Evolutionary conservation across 2,113 vertebrate genomes (phyloP).

Genomic region (Perca fluviatilis): DNA sequence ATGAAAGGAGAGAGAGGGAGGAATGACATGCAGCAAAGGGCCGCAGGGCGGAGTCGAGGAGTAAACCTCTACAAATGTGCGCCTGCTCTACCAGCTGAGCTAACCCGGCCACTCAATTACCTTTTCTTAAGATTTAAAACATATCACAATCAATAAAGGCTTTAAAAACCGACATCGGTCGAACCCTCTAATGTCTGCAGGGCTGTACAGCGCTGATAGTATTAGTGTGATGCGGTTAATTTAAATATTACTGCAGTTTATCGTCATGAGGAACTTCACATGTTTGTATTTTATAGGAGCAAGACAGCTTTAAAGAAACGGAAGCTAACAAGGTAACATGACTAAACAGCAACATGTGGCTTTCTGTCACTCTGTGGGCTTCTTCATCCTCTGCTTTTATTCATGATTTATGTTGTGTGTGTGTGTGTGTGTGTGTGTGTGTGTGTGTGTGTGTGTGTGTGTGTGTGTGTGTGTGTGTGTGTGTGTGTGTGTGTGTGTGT

Average conservation of each 20-base stretch:
- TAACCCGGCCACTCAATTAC: not conserved
- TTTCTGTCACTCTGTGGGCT: not conserved
- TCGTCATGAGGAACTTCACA: slow-evolving; percentile 44
- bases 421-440: not conserved
- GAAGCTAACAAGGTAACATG: slow-evolving; percentile 94
- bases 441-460: not conserved
- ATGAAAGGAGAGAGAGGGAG: no score
- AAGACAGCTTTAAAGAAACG: slow-evolving; percentile 98
- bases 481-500: not conserved
- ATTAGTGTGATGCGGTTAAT: no score
- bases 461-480: not conserved
- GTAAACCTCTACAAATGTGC: no score
- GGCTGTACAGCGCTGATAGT: no score
- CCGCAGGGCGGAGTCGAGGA: no score
- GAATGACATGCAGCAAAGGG: no score
- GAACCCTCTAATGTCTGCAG: not conserved
- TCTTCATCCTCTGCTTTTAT: not conserved
- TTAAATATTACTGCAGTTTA: not conserved
- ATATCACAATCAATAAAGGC: not conserved
- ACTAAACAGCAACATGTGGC: slow-evolving; percentile 11
- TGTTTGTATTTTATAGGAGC: slow-evolving; percentile 88
- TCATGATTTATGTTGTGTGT: not conserved
- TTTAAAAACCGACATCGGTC: slow-evolving; percentile 15
- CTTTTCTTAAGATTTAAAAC: not conserved
- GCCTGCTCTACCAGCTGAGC: no score